phyloP scores from a whole-genome alignment of 2,113 vertebrate species.

The Tyrannus savana region DNA sequence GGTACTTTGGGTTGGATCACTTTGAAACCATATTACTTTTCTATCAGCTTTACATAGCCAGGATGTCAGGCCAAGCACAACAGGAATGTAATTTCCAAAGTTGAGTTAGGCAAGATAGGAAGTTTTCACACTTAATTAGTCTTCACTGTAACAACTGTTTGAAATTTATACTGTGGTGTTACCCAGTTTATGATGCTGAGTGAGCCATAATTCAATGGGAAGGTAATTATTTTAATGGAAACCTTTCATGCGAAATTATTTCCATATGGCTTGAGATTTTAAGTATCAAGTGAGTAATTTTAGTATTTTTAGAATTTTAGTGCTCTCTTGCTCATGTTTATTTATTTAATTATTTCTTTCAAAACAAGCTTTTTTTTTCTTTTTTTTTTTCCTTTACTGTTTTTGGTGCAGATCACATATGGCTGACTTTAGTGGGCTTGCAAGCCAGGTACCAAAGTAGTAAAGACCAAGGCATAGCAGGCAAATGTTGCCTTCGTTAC shows the following conservation, averaged over 20 bases:
- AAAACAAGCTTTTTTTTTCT: not conserved
- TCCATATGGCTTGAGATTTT: not conserved
- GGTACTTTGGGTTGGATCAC: conserved; percentile 5
- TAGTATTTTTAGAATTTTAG: conserved; percentile 16
- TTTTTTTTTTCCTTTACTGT: not conserved
- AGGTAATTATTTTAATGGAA: conserved; percentile 55
- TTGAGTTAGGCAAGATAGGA: conserved; percentile 29
- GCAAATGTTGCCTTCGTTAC: not conserved
- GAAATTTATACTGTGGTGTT: conserved; percentile 51
- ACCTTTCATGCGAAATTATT: conserved; percentile 22
- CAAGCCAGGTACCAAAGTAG: not conserved
- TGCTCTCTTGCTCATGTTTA: not conserved
- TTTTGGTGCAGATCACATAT: not conserved
- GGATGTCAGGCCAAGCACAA: conserved; percentile 54
- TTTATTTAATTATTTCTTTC: not conserved
- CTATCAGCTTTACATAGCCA: conserved; percentile 13
- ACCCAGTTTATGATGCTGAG: conserved; percentile 37
- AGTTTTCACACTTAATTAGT: conserved; percentile 59
- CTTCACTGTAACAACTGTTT: conserved; percentile 53
- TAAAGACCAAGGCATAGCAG: not conserved
- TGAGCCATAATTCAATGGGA: conserved; percentile 23
- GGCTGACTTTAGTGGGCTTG: not conserved
- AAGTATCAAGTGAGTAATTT: not conserved
- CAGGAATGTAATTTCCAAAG: conserved; percentile 28
- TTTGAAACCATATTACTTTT: conserved; percentile 54